These are phyloP conservation scores for Bergia puertoricense DNA, from an alignment of 92 coral and sea anemone genomes.

Conservation along the genomic window DNA sequence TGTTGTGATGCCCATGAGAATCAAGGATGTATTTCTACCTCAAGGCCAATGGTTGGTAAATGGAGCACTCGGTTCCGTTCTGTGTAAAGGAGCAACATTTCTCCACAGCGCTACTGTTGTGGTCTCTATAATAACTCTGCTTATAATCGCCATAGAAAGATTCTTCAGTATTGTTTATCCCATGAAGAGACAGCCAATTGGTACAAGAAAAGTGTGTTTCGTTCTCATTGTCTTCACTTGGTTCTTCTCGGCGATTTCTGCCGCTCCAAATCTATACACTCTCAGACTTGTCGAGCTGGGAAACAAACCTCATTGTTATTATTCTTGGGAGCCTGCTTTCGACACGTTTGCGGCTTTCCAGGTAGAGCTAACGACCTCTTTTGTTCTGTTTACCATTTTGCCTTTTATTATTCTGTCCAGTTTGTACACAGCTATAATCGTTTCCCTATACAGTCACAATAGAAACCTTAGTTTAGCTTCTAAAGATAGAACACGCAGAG, in stretches of 20 bases:
- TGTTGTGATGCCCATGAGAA: conserved; percentile 30
- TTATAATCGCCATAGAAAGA: conserved; percentile 60
- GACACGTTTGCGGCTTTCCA: not conserved
- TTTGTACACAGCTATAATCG: conserved; percentile 42
- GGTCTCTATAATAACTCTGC: conserved; percentile 52
- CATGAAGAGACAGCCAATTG: conserved; percentile 39
- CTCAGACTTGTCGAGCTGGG: not conserved
- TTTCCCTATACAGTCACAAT: conserved; percentile 16
- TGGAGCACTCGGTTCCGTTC: conserved; percentile 40
- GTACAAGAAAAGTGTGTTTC: conserved; percentile 38
- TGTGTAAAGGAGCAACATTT: conserved; percentile 41
- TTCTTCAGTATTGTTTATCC: conserved; percentile 57
- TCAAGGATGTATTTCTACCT: conserved; percentile 38
- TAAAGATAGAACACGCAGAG: conserved; percentile 39
- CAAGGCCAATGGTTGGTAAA: conserved; percentile 43
- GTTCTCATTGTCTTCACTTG: conserved; percentile 48
- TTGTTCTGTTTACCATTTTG: conserved; percentile 38
- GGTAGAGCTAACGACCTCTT: not conserved
- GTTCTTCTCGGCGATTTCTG: conserved; percentile 29
- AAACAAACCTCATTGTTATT: not conserved
- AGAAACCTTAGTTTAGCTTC: conserved; percentile 18
- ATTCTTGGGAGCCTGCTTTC: conserved; percentile 42
- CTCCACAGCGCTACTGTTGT: conserved; percentile 15
- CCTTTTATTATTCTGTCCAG: conserved; percentile 39
- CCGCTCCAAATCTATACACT: conserved; percentile 38